phyloP scores from a whole-genome alignment of 2,113 vertebrate species.

The Sinocyclocheilus rhinocerous region DNA sequence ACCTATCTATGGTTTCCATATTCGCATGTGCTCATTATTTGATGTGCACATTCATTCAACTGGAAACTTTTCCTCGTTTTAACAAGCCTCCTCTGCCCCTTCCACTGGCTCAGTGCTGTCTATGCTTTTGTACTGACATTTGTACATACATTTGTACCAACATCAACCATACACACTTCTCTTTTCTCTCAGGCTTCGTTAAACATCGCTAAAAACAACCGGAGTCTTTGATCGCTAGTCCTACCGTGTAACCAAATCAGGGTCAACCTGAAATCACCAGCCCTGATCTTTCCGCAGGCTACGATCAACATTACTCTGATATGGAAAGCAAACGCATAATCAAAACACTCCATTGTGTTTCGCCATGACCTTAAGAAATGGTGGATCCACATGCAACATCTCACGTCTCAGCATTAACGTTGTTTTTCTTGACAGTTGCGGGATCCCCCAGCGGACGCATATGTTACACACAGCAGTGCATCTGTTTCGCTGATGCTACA shows the following conservation, averaged over 20 bases:
- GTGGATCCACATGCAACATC: neutral
- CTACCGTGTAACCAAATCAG: neutral
- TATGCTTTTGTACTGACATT: constrained; percentile 11
- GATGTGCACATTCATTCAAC: neutral
- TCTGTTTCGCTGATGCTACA: constrained; percentile 39
- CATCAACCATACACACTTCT: neutral
- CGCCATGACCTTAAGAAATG: neutral
- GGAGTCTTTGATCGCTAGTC: neutral
- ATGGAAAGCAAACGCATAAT: neutral
- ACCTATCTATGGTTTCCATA: neutral
- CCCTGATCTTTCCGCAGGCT: neutral
- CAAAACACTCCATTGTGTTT: neutral
- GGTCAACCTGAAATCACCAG: neutral
- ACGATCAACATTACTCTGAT: neutral
- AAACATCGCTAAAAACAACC: neutral
- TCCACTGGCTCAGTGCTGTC: neutral
- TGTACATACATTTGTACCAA: constrained; percentile 10
- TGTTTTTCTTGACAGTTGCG: neutral
- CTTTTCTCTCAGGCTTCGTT: neutral
- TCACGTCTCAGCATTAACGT: neutral
- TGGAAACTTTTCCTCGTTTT: neutral
- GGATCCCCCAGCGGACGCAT: neutral
- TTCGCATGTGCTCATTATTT: neutral
- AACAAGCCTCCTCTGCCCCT: neutral
- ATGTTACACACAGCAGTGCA: constrained; percentile 12